Base-by-base conservation (phyloP, 2,888 invertebrate genomes). In the Byasa hedistus region DNA sequence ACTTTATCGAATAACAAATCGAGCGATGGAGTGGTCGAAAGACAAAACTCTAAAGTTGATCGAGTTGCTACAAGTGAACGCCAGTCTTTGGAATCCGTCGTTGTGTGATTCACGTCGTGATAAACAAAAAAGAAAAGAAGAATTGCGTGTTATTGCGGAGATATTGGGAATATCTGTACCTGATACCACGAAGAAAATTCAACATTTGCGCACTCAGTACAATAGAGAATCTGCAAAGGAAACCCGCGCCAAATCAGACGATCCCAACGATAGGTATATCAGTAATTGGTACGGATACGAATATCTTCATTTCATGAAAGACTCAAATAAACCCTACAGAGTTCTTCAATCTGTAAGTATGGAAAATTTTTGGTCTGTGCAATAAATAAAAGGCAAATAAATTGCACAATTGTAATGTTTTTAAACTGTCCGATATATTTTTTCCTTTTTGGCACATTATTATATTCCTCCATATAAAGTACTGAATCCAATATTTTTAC, bases 201-300 rank as follows among this genome's bases (percentile, higher is more conserved):
- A 94, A 70, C 94, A 94, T 68, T 80, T 93, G 52, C 85, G 93
- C 5, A 94, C 94, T 1, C 94, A 93, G 69, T 93, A 94, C 71
- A 94, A 94, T 73, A 88, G 94, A 8, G 94, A 94, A 72, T 91
- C 92, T 7, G 92, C 91, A 55, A 86, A 92, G 52, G 93, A 93
- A 85, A 85, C 90, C 19, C 85, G 93, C 32, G 92, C 89, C 0
- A 82, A 82, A 51, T 79, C 79, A 0, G 92, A 93, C 64, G 92
- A 92, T 4, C 93, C 93, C 12, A 89, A 89, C 68, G 93, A 93
- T 21, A 87, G 89, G 78, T 93, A 89, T 69, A 75, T 90, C 32
- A 91, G 91, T 73, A 91, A 89, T 72, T 91, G 91, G 91, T 91
- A 93, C 73, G 93, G 94, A 5, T 93, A 91, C 66, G 93, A 93